Conservation (phyloP, 2,113 vertebrate species). For the Crocuta crocuta region DNA sequence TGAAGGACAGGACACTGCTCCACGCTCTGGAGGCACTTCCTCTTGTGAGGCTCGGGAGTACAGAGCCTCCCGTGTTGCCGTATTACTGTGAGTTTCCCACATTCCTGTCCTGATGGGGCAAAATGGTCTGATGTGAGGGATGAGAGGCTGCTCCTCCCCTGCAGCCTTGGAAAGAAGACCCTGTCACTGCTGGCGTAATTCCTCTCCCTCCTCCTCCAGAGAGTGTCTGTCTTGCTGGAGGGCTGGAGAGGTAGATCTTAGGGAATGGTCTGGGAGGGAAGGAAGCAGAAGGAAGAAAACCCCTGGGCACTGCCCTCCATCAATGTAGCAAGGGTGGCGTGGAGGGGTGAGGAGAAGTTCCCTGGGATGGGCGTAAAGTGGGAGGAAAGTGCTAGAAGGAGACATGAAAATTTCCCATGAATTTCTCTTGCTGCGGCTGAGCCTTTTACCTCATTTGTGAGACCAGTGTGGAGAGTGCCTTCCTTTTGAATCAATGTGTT, state of each 20-base stretch:
- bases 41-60: neutral
- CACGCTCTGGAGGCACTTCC: neutral
- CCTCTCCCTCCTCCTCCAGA: neutral
- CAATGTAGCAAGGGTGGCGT: neutral
- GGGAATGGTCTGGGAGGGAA: neutral
- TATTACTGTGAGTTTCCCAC: neutral
- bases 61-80: neutral
- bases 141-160: fast-evolving
- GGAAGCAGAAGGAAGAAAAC: neutral
- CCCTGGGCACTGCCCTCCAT: neutral
- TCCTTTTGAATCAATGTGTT: neutral
- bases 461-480: neutral
- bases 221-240: neutral
- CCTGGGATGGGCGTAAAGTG: too few relatives aligned
- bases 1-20: neutral
- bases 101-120: neutral
- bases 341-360: neutral
- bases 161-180: neutral
- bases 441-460: neutral
- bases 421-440: neutral
- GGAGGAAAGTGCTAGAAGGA: neutral
- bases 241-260: neutral
- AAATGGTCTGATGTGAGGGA: neutral
- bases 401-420: neutral
- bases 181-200: neutral